Conservation (phyloP, 1,140 invertebrate genomes). For the Pogonomyrmex californicus region DNA sequence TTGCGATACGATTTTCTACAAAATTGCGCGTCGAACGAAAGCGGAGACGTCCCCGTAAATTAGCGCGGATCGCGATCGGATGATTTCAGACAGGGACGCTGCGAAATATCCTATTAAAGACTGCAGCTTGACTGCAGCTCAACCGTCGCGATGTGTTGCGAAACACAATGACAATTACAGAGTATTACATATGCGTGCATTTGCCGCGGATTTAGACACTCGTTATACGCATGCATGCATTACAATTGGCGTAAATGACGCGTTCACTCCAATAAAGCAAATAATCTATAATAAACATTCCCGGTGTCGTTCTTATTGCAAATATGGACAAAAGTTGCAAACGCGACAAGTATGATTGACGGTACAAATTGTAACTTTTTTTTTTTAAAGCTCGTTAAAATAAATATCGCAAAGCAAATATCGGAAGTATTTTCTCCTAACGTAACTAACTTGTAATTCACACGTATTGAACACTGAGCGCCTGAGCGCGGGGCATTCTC, state of each 20-base stretch:
- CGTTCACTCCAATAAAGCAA: constrained; percentile 6
- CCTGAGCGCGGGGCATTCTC: too few relatives aligned
- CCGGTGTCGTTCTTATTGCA: background rate
- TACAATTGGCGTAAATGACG: constrained; percentile 21
- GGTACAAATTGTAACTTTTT: too few relatives aligned
- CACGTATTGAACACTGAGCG: background rate
- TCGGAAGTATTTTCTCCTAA: background rate
- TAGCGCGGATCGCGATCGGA: background rate
- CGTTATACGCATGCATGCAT: background rate
- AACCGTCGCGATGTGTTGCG: background rate
- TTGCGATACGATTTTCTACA: constrained; percentile 46
- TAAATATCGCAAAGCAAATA: background rate
- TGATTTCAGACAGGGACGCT: background rate
- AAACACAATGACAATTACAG: background rate
- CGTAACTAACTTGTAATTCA: background rate
- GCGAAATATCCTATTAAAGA: constrained; percentile 33
- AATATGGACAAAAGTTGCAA: background rate
- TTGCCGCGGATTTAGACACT: constrained; percentile 11
- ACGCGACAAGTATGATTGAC: background rate
- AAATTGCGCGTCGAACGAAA: background rate
- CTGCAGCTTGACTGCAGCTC: background rate
- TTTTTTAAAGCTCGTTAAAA: background rate
- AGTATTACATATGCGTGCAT: background rate
- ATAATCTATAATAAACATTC: background rate
- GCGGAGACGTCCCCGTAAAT: background rate